These are phyloP conservation scores for Morone saxatilis DNA, from an alignment of 2,113 vertebrate species.

Conservation along the genomic window DNA sequence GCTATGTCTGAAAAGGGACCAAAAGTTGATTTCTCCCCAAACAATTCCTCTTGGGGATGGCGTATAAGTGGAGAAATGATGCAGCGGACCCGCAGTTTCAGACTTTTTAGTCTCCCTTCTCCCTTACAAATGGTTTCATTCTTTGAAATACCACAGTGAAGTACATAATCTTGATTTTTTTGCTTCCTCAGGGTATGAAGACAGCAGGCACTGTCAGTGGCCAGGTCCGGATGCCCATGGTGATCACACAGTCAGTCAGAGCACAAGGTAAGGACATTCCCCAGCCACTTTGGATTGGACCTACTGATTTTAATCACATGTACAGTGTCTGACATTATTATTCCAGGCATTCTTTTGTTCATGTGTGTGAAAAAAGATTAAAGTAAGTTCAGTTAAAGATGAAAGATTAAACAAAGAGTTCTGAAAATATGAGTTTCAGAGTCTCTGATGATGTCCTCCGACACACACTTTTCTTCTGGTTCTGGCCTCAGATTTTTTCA, in stretches of 20 bases:
- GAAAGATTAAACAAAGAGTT: not conserved
- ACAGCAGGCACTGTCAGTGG: conserved; percentile 81
- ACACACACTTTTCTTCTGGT: not conserved
- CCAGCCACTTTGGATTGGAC: conserved; percentile 12
- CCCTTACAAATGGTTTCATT: conserved; percentile 16
- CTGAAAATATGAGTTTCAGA: not conserved
- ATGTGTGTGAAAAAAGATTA: not conserved
- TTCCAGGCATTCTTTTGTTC: not conserved
- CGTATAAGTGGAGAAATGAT: conserved; percentile 8
- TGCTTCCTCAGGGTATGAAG: conserved; percentile 84
- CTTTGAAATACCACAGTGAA: conserved; percentile 15
- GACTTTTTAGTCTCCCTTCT: conserved; percentile 25
- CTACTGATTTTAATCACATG: conserved; percentile 12
- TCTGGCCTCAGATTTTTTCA: not conserved
- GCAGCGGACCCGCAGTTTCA: conserved; percentile 21
- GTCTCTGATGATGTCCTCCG: conserved; percentile 6
- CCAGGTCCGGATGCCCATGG: conserved; percentile 89
- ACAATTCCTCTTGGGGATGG: conserved; percentile 17
- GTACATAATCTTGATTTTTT: conserved; percentile 9
- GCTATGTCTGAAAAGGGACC: conserved; percentile 7
- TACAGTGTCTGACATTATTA: not conserved
- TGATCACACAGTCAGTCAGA: conserved; percentile 88
- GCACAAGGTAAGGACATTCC: conserved; percentile 82
- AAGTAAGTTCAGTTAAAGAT: not conserved
- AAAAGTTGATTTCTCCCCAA: conserved; percentile 1